Evolutionary conservation across 2,888 invertebrate genomes (phyloP), one percentile per base, ranked within the genome.

Genomic region (Bembecia ichneumoniformis): DNA sequence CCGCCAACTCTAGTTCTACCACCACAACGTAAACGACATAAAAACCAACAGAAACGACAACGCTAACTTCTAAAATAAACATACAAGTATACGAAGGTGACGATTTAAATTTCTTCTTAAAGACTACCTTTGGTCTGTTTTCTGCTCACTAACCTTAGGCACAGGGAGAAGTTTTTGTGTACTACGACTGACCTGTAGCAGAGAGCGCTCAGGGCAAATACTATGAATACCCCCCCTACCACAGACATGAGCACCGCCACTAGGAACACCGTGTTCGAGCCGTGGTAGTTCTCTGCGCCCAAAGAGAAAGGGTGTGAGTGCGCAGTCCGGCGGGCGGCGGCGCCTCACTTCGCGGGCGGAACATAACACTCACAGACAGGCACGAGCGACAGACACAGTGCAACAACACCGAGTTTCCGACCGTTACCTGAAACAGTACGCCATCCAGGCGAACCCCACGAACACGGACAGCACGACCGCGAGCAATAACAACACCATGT

Each of bases 181-280:
- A 96, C 96, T 94, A 96, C 96, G 92, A 96, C 96, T 95, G 96
- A 96, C 96, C 96, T 96, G 95, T 97, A 97, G 95, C 97, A 97
- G 92, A 97, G 94, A 91, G 97, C 97, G 94, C 97, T 94, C 92
- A 96, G 94, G 91, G 97, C 96, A 93, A 97, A 97, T 91, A 96
- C 93, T 91, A 97, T 93, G 94, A 97, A 97, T 92, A 97, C 97
- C 92, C 96, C 96, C 93, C 96, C 97, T 93, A 97, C 96, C 92
- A 96, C 96, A 91, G 96, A 96, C 93, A 97, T 96, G 92, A 97
- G 95, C 90, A 96, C 95, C 91, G 93, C 95, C 90, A 97, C 97
- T 92, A 97, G 94, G 93, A 95, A 95, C 90, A 96, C 95, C 91
- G 96, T 96, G 92, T 96, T 96, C 90, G 96, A 96, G 91, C 96